Conservation (phyloP, 1,140 invertebrate species). For the Trissolcus basalis region DNA sequence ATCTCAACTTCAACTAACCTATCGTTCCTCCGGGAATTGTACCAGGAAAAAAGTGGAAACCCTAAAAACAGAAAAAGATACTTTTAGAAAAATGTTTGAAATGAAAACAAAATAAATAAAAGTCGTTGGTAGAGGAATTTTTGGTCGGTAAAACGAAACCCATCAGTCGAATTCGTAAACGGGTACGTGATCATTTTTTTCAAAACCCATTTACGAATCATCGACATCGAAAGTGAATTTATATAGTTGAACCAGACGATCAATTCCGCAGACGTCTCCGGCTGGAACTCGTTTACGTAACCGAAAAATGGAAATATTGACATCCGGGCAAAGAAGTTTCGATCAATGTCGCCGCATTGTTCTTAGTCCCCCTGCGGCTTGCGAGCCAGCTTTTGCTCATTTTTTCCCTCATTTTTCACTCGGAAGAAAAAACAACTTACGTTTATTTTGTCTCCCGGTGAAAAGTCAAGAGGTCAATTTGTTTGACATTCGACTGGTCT, state of each 20-base stretch:
- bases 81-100: no score
- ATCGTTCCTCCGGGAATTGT: no score
- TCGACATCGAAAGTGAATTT: conserved; percentile 36
- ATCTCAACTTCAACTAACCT: background rate
- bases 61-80: no score
- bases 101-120: no score
- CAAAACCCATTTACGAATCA: conserved; percentile 31
- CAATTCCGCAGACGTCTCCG: conserved; percentile 23
- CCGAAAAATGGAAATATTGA: conserved; percentile 25
- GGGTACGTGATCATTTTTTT: conserved; percentile 18
- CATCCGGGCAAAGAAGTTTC: conserved; percentile 24
- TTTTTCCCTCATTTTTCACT: background rate
- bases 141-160: conserved; percentile 5
- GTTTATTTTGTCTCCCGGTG: background rate
- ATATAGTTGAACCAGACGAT: conserved; percentile 13
- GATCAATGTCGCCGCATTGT: conserved; percentile 34
- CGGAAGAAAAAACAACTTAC: conserved; percentile 5
- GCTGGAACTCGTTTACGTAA: conserved; percentile 17
- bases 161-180: conserved; percentile 21
- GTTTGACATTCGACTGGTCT: no score
- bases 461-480: background rate
- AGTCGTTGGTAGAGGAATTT: no score
- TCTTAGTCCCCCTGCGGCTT: background rate
- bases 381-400: background rate
- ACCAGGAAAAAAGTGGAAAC: no score